Conservation (phyloP, 2,797 vertebrate genomes). For the Heliangelus exortis region DNA sequence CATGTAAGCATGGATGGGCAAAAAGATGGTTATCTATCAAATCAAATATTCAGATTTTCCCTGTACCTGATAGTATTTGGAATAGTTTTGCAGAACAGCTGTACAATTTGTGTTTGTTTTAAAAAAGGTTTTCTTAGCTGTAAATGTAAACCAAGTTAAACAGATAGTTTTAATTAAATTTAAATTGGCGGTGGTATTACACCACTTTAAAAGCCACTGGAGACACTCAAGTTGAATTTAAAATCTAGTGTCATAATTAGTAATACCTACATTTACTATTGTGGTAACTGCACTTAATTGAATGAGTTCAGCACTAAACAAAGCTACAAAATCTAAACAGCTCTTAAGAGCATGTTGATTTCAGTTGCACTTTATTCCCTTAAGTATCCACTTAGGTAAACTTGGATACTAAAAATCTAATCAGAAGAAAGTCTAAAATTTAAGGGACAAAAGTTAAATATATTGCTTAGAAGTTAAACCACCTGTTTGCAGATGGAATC, state of each 20-base stretch:
- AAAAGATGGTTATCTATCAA: conserved; percentile 23
- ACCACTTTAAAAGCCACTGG: conserved; percentile 77
- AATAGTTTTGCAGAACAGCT: conserved; percentile 52
- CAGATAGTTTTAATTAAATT: conserved; percentile 82
- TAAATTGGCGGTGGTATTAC: conserved; percentile 76
- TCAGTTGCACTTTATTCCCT: conserved; percentile 12
- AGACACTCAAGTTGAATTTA: conserved; percentile 74
- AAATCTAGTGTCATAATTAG: conserved; percentile 78
- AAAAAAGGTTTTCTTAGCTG: conserved; percentile 28
- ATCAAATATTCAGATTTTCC: neutral
- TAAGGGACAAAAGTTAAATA: neutral
- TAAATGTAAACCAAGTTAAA: conserved; percentile 79
- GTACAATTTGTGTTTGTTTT: neutral
- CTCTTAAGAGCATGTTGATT: conserved; percentile 33
- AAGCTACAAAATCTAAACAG: conserved; percentile 61
- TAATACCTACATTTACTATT: conserved; percentile 78
- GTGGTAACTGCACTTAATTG: conserved; percentile 75
- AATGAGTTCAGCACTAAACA: conserved; percentile 65
- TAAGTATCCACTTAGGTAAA: neutral
- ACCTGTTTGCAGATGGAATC: neutral
- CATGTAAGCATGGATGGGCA: neutral
- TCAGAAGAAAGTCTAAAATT: neutral
- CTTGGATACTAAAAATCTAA: neutral
- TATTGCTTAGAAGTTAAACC: neutral
- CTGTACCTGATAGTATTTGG: neutral